These are phyloP conservation scores for Ctenopoma multispine DNA, from an alignment of 2,797 vertebrate genomes.

Conservation along the genomic window DNA sequence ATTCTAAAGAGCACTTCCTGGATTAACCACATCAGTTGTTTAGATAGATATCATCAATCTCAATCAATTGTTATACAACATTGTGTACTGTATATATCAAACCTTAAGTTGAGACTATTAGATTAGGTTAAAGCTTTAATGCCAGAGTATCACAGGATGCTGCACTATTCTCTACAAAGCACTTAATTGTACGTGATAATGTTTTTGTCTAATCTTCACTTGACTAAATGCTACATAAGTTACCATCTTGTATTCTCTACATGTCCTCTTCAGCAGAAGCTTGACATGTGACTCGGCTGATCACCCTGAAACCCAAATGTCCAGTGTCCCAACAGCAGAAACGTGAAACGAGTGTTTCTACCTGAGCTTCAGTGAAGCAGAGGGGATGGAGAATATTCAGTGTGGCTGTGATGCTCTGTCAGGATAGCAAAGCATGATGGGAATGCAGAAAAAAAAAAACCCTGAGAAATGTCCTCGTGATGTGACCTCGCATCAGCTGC, in stretches of 20 bases:
- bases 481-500: constrained; percentile 9
- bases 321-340: constrained; percentile 25
- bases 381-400: constrained; percentile 53
- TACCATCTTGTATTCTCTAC: background rate
- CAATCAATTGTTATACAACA: constrained; percentile 12
- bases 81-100: too few relatives aligned
- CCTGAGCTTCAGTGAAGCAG: constrained; percentile 44
- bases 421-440: constrained; percentile 65
- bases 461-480: constrained; percentile 18
- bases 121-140: background rate
- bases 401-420: constrained; percentile 49
- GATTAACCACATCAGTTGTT: constrained; percentile 7
- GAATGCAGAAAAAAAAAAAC: constrained; percentile 26
- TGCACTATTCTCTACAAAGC: background rate
- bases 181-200: background rate
- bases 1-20: constrained; percentile 44
- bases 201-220: background rate
- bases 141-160: background rate
- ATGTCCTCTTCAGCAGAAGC: constrained; percentile 6
- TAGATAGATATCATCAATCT: constrained; percentile 18
- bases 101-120: background rate
- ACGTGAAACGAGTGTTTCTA: constrained; percentile 18
- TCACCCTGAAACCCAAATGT: constrained; percentile 9
- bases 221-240: background rate
- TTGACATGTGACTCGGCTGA: constrained; percentile 6